Evolutionary conservation across 2,113 vertebrate species (phyloP).

Genomic region (Trogon melanurus): DNA sequence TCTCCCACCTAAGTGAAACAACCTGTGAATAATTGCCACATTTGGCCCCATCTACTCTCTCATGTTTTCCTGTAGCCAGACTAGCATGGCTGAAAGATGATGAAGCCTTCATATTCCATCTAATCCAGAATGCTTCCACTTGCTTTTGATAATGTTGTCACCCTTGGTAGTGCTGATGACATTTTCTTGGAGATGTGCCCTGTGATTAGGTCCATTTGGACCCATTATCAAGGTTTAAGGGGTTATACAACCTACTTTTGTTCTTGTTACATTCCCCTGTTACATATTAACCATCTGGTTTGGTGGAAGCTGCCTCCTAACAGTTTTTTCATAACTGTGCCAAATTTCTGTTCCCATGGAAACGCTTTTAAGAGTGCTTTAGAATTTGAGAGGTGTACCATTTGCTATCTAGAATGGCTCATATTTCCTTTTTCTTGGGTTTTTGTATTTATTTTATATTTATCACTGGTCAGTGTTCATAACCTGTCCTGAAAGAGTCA

Average conservation of each 20-base stretch:
- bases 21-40: background rate
- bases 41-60: background rate
- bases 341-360: constrained; percentile 75
- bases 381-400: constrained; percentile 41
- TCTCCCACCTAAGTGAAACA: background rate
- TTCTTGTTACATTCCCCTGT: constrained; percentile 29
- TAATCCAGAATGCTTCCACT: background rate
- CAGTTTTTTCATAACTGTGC: constrained; percentile 59
- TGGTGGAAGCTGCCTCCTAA: constrained; percentile 52
- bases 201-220: constrained; percentile 45
- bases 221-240: constrained; percentile 37
- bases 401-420: constrained; percentile 18
- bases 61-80: background rate
- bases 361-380: constrained; percentile 66
- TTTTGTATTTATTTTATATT: background rate
- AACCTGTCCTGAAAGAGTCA: background rate
- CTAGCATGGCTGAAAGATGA: background rate
- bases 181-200: constrained; percentile 20
- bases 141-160: background rate
- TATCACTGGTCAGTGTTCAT: background rate
- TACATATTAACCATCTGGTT: constrained; percentile 69
- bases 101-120: background rate
- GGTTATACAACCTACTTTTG: constrained; percentile 29
- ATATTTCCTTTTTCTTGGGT: background rate
- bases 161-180: background rate